These are phyloP conservation scores for Lithophane semibrunnea DNA, from an alignment of 2,888 invertebrate species.

Conservation along the genomic window DNA sequence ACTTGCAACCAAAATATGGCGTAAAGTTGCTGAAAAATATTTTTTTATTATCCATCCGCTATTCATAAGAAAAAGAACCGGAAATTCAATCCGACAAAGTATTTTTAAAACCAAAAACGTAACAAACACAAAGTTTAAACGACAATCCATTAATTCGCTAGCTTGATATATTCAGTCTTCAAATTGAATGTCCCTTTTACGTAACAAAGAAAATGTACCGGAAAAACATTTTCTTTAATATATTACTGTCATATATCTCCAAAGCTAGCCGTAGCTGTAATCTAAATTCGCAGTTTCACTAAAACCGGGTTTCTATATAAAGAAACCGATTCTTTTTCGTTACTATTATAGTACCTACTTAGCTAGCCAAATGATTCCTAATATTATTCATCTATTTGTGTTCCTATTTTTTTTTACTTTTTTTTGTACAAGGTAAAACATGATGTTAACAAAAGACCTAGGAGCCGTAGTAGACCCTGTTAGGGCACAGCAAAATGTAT, in stretches of 20 bases:
- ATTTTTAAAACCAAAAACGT: constrained; percentile 22
- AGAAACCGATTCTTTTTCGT: constrained; percentile 11
- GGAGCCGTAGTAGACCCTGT: too few species aligned
- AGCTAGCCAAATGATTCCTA: background rate
- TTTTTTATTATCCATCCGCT: too few species aligned
- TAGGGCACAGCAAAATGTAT: too few species aligned
- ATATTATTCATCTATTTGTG: too few species aligned
- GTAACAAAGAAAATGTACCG: constrained; percentile 52
- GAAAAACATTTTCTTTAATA: constrained; percentile 49
- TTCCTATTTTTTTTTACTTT: too few species aligned
- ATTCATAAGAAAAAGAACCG: background rate
- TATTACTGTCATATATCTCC: constrained; percentile 53
- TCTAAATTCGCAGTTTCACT: constrained; percentile 23
- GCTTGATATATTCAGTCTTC: constrained; percentile 44
- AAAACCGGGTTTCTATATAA: background rate
- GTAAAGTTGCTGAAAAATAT: too few species aligned
- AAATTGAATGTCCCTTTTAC: constrained; percentile 35
- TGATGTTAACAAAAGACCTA: too few species aligned
- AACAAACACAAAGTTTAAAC: constrained; percentile 20
- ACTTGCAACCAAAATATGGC: background rate
- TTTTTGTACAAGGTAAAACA: too few species aligned
- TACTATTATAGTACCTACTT: background rate
- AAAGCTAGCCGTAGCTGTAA: background rate
- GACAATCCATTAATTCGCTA: constrained; percentile 41
- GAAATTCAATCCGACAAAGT: constrained; percentile 7